phyloP scores from a whole-genome alignment of 2,797 vertebrate species.

The Dallia pectoralis region DNA sequence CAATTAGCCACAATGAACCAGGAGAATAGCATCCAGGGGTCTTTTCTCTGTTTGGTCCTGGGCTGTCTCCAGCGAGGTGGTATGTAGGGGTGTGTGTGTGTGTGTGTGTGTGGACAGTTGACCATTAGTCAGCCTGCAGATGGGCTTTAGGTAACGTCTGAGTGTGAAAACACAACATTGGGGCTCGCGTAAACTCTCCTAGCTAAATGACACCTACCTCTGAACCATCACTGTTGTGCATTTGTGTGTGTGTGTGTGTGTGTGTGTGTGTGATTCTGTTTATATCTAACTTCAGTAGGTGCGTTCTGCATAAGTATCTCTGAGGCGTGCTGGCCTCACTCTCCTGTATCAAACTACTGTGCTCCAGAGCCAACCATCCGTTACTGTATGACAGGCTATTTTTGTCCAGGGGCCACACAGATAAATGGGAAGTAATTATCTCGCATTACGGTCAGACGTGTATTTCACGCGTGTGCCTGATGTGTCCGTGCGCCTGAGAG shows the following conservation, averaged over 20 bases:
- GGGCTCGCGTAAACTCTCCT: conserved; percentile 74
- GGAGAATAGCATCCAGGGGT: conserved; percentile 19
- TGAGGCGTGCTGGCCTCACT: conserved; percentile 48
- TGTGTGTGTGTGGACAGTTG: conserved; percentile 45
- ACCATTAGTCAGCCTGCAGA: conserved; percentile 63
- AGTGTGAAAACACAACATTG: conserved; percentile 77
- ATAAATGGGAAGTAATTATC: conserved; percentile 82
- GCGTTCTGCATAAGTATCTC: conserved; percentile 22
- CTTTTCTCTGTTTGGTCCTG: conserved; percentile 32
- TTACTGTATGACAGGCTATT: conserved; percentile 75
- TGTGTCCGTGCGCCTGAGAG: conserved; percentile 65
- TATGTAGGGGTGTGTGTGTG: conserved; percentile 13
- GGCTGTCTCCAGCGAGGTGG: conserved; percentile 52
- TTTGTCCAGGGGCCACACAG: conserved; percentile 71
- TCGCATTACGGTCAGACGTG: conserved; percentile 75
- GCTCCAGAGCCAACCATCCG: conserved; percentile 61
- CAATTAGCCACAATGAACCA: conserved; percentile 24
- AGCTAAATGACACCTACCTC: conserved; percentile 67
- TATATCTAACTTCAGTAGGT: conserved; percentile 2
- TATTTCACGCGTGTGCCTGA: conserved; percentile 74
- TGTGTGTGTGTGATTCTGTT: conserved; percentile 11
- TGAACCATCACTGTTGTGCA: conserved; percentile 59
- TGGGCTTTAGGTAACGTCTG: conserved; percentile 76
- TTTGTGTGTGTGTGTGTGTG: conserved; percentile 8
- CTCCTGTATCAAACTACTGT: conserved; percentile 65